These are phyloP conservation scores for Lepidocyrtoides sp. DNA, from an alignment of 2,888 invertebrate species.

Conservation along the genomic window DNA sequence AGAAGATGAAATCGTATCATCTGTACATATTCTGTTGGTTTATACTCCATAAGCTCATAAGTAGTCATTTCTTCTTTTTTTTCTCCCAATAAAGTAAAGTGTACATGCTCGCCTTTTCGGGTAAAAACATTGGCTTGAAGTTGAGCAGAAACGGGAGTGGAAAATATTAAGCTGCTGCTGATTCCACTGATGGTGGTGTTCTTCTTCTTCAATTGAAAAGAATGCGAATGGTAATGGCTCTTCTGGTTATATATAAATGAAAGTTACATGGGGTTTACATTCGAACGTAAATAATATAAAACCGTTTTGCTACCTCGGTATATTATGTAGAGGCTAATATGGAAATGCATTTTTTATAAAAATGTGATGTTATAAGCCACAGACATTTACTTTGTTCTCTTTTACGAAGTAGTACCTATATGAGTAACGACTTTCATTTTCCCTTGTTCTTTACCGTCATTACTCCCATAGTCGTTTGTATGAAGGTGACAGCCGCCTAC, in stretches of 20 bases:
- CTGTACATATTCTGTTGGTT: neutral
- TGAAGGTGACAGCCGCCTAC: slow-evolving; percentile 41
- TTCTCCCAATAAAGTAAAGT: slow-evolving; percentile 1
- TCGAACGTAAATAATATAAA: neutral
- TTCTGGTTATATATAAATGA: slow-evolving; percentile 17
- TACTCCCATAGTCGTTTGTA: neutral
- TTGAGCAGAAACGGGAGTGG: slow-evolving; percentile 22
- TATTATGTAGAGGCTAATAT: too few species aligned
- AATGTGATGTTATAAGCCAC: neutral
- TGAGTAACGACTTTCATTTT: slow-evolving; percentile 4
- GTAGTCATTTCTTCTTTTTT: slow-evolving; percentile 46
- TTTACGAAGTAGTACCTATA: neutral
- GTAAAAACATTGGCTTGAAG: neutral
- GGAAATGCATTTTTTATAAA: too few species aligned
- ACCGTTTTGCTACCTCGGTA: neutral
- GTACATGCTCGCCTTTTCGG: slow-evolving; percentile 48
- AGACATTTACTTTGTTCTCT: neutral
- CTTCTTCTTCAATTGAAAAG: slow-evolving; percentile 23
- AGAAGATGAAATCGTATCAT: neutral
- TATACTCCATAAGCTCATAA: slow-evolving; percentile 21
- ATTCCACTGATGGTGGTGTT: neutral
- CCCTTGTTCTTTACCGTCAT: slow-evolving; percentile 19
- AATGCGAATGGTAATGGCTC: slow-evolving; percentile 47
- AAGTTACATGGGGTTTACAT: slow-evolving; percentile 27
- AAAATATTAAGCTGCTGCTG: slow-evolving; percentile 9